Conservation (phyloP, 1,140 invertebrate species). For the Megalopta genalis region DNA sequence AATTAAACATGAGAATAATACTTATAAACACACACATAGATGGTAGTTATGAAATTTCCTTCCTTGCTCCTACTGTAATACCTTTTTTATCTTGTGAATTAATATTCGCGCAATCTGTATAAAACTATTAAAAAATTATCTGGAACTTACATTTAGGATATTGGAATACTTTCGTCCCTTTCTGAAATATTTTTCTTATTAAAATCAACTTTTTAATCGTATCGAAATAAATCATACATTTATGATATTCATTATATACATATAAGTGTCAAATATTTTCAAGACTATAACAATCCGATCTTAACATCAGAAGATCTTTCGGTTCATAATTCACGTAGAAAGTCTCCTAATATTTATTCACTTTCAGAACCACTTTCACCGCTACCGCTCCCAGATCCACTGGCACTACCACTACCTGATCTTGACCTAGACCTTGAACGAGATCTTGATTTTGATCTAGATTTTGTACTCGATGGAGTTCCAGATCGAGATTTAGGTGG, state of each 20-base stretch:
- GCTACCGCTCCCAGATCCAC: slow-evolving; percentile 68
- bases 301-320: neutral
- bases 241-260: slow-evolving; percentile 17
- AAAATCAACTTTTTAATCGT: neutral
- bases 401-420: slow-evolving; percentile 71
- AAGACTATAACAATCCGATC: neutral
- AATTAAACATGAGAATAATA: neutral
- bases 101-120: neutral
- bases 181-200: slow-evolving; percentile 3
- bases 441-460: slow-evolving; percentile 67
- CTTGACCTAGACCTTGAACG: slow-evolving; percentile 65
- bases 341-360: slow-evolving; percentile 62
- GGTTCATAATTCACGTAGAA: neutral
- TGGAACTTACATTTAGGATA: no score
- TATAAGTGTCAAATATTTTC: slow-evolving; percentile 4
- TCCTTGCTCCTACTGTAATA: neutral
- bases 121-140: neutral
- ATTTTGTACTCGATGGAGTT: slow-evolving; percentile 68
- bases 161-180: no score
- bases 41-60: neutral
- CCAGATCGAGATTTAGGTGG: slow-evolving; percentile 67
- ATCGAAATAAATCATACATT: neutral
- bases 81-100: neutral
- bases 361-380: slow-evolving; percentile 75
- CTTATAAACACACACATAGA: neutral